A percentile compares a stretch with the other conserved stretches of the same genome.
Evolutionary conservation across 2,888 invertebrate species (phyloP).

Genomic region (Congeria kusceri): DNA sequence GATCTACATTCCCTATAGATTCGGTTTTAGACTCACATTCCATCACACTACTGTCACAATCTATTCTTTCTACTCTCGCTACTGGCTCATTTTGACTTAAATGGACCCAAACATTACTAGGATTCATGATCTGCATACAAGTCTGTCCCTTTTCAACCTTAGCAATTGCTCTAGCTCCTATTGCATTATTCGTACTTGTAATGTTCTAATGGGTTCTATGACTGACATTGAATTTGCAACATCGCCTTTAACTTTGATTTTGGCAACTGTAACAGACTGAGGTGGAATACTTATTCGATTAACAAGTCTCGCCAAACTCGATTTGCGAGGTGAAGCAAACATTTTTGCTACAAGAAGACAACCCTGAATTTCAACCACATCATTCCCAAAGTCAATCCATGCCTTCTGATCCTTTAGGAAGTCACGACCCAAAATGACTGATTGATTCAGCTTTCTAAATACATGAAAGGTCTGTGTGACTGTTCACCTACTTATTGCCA

Average conservation of each 20-base stretch:
- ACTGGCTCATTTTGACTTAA: constrained; percentile 37
- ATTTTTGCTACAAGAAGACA: constrained; percentile 26
- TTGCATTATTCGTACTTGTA: constrained; percentile 32
- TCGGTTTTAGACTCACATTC: background rate
- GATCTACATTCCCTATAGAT: background rate
- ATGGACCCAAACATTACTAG: constrained; percentile 32
- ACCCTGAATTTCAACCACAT: constrained; percentile 33
- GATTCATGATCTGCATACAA: constrained; percentile 45
- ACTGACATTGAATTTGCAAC: constrained; percentile 1
- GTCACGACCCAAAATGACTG: too few relatives aligned
- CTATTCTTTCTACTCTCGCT: constrained; percentile 32
- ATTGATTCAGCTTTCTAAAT: too few relatives aligned
- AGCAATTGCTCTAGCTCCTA: constrained; percentile 36
- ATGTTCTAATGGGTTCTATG: constrained; percentile 39
- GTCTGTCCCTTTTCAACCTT: constrained; percentile 8
- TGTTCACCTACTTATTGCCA: too few relatives aligned
- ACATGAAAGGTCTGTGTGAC: too few relatives aligned
- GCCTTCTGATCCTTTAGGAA: too few relatives aligned
- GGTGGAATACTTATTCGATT: constrained; percentile 44
- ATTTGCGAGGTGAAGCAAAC: constrained; percentile 28
- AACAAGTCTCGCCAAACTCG: constrained; percentile 30
- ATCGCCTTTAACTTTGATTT: constrained; percentile 19
- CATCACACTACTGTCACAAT: constrained; percentile 5
- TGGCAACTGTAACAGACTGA: constrained; percentile 18
- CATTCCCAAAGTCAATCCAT: too few relatives aligned